Conservation (phyloP, 2,797 vertebrate species). For the Pterois miles region DNA sequence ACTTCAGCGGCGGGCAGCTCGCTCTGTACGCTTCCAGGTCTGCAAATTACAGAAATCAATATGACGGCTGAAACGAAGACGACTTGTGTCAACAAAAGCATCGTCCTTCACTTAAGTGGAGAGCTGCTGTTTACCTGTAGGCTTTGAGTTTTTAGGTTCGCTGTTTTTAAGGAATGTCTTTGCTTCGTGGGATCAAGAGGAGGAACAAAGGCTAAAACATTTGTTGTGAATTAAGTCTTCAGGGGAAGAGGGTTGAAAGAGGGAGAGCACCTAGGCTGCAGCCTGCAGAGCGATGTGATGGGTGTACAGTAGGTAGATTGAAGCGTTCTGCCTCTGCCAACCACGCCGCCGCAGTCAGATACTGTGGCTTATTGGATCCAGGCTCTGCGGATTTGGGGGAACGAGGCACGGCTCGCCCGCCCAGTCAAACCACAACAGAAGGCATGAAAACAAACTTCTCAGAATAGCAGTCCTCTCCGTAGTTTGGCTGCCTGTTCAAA, state of each 20-base stretch:
- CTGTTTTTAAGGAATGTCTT: slow-evolving; percentile 43
- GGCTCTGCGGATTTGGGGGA: slow-evolving; percentile 88
- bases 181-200: slow-evolving; percentile 44
- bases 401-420: slow-evolving; percentile 86
- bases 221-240: slow-evolving; percentile 76
- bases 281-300: slow-evolving; percentile 46
- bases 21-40: slow-evolving; percentile 25
- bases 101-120: background rate
- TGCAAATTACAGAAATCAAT: slow-evolving; percentile 27
- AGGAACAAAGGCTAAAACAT: slow-evolving; percentile 67
- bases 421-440: slow-evolving; percentile 93
- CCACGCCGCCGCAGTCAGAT: slow-evolving; percentile 90
- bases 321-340: slow-evolving; percentile 87
- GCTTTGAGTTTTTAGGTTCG: slow-evolving; percentile 22
- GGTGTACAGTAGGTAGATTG: slow-evolving; percentile 87
- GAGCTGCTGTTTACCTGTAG: slow-evolving; percentile 66
- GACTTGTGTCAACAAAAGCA: slow-evolving; percentile 53
- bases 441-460: slow-evolving; percentile 82
- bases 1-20: slow-evolving; percentile 41
- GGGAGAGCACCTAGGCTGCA: slow-evolving; percentile 69
- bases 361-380: slow-evolving; percentile 96
- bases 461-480: slow-evolving; percentile 76
- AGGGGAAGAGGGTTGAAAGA: slow-evolving; percentile 52
- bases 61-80: slow-evolving; percentile 47
- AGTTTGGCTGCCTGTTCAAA: slow-evolving; percentile 78